A percentile compares a stretch with the other conserved stretches of the same genome.
Conservation (phyloP, 2,888 invertebrate species). For the Brachyopa scutellaris region DNA sequence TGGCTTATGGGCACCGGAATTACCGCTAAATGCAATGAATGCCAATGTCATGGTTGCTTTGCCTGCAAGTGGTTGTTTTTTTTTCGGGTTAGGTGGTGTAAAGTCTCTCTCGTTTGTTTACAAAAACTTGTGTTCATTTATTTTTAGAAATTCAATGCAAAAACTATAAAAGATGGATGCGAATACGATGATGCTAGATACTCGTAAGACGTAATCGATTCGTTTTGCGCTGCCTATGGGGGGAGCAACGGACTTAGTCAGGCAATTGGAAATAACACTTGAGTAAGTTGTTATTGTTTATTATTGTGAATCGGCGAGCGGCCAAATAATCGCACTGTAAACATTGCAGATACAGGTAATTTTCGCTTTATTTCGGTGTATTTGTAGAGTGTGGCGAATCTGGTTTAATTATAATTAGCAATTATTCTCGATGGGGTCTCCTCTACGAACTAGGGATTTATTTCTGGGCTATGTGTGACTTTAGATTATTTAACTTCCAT, state of each 20-base stretch:
- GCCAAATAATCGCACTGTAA: slow-evolving; percentile 6
- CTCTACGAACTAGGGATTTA: too few relatives aligned
- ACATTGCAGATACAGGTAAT: slow-evolving; percentile 12
- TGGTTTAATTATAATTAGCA: background rate
- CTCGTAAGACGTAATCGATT: background rate
- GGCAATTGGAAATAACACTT: slow-evolving; percentile 53
- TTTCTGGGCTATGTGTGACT: too few relatives aligned
- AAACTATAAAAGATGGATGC: background rate
- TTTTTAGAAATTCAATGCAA: slow-evolving; percentile 33
- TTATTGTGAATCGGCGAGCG: background rate
- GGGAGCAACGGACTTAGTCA: slow-evolving; percentile 61
- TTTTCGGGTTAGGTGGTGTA: background rate
- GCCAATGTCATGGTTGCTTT: slow-evolving; percentile 51
- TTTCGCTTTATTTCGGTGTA: background rate
- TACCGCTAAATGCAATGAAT: slow-evolving; percentile 34
- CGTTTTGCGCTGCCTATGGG: background rate
- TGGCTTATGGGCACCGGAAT: background rate
- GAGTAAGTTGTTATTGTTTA: slow-evolving; percentile 57
- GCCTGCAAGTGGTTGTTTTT: background rate
- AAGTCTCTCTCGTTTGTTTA: slow-evolving; percentile 37
- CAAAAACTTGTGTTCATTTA: slow-evolving; percentile 21
- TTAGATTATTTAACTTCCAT: too few relatives aligned
- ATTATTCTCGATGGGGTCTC: background rate
- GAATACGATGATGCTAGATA: slow-evolving; percentile 42
- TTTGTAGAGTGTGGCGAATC: background rate